A percentile compares a stretch with the other conserved stretches of the same genome.
Evolutionary conservation across 2,888 invertebrate species (phyloP).

Genomic region (Pyrochroa serraticornis): DNA sequence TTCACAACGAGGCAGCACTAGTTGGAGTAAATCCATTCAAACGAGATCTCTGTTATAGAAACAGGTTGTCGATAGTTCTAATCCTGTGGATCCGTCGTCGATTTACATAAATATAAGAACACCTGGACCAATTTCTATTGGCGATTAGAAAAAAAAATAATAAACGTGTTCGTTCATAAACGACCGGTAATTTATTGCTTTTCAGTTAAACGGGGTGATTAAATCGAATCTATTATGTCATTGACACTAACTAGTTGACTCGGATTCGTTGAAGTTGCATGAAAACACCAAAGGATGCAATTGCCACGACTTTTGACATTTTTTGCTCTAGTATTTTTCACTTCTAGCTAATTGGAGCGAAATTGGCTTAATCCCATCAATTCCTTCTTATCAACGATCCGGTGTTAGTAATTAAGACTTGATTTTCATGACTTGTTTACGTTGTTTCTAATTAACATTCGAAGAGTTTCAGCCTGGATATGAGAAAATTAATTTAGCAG

Average conservation of each 20-base stretch:
- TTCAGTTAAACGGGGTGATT: constrained; percentile 12
- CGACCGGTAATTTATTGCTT: constrained; percentile 30
- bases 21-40: constrained; percentile 4
- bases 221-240: constrained; percentile 25
- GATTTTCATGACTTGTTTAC: constrained; percentile 20
- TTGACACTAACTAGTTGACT: constrained; percentile 27
- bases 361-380: too few relatives aligned
- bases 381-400: constrained; percentile 5
- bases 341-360: too few relatives aligned
- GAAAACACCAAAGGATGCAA: constrained; percentile 17
- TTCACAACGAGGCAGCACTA: too few relatives aligned
- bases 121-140: constrained; percentile 42
- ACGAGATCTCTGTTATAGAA: constrained; percentile 23
- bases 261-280: constrained; percentile 12
- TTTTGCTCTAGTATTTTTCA: neutral
- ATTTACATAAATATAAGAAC: constrained; percentile 36
- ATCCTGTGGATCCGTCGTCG: constrained; percentile 29
- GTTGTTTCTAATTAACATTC: constrained; percentile 26
- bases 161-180: constrained; percentile 28
- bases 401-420: constrained; percentile 17
- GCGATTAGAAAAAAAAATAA: constrained; percentile 39
- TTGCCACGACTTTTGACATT: constrained; percentile 20
- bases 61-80: constrained; percentile 33
- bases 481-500: constrained; percentile 28
- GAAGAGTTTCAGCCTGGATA: constrained; percentile 22